Percentiles rank a stretch among this genome's conserved stretches.
phyloP scores from a whole-genome alignment of 2,888 invertebrate genomes.

The Melitaea athalia region DNA sequence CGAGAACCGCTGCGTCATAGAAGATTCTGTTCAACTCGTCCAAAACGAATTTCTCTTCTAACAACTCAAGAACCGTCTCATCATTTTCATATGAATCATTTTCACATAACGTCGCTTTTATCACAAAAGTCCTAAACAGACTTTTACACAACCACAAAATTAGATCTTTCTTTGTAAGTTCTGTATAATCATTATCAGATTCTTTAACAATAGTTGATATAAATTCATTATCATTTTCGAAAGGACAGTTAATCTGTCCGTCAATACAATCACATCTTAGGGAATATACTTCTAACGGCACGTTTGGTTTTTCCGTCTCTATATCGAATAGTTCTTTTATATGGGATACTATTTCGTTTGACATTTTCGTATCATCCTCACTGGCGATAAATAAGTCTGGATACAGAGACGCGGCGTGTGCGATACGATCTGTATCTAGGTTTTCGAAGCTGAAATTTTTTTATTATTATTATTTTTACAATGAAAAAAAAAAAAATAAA shows the following conservation, averaged over 20 bases:
- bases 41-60: conserved; percentile 40
- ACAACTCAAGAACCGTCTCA: conserved; percentile 37
- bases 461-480: neutral
- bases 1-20: conserved; percentile 51
- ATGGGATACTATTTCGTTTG: conserved; percentile 40
- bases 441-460: conserved; percentile 44
- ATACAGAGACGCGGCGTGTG: conserved; percentile 53
- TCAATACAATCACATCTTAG: conserved; percentile 51
- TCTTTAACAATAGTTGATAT: conserved; percentile 39
- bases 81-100: neutral
- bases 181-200: conserved; percentile 34
- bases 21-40: conserved; percentile 47
- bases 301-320: conserved; percentile 9
- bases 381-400: conserved; percentile 37
- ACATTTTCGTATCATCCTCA: conserved; percentile 12
- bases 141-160: conserved; percentile 42
- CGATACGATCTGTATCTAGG: conserved; percentile 47
- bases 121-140: conserved; percentile 51
- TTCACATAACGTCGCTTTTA: conserved; percentile 30
- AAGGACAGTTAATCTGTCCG: conserved; percentile 54
- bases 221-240: conserved; percentile 49
- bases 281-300: conserved; percentile 44
- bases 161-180: conserved; percentile 46
- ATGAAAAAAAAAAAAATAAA: too few species aligned
- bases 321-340: conserved; percentile 38